phyloP scores from a whole-genome alignment of 2,888 invertebrate genomes.

The Branchellion lobata region DNA sequence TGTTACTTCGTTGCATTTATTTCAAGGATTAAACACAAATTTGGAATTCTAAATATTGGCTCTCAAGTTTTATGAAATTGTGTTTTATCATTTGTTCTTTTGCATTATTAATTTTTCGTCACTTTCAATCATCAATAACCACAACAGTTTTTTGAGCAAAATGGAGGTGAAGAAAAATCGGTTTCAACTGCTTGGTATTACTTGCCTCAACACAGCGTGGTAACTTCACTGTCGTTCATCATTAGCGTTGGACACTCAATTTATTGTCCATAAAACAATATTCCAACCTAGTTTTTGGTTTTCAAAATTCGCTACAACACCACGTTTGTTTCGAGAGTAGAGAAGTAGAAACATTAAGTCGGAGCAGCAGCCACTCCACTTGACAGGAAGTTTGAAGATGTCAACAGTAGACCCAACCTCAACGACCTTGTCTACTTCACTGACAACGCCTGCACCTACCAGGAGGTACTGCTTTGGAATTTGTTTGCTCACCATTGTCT shows the following conservation, averaged over 20 bases:
- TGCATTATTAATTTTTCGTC: background rate
- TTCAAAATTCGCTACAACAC: too few relatives aligned
- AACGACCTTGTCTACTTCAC: slow-evolving; percentile 29
- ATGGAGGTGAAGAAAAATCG: background rate
- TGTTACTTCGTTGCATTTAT: too few relatives aligned
- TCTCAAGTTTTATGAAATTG: too few relatives aligned
- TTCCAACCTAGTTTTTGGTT: too few relatives aligned
- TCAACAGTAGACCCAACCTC: background rate
- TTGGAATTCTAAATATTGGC: too few relatives aligned
- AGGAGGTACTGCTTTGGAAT: slow-evolving; percentile 18
- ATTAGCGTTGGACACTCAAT: too few relatives aligned
- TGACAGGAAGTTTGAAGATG: slow-evolving; percentile 32
- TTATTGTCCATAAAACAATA: too few relatives aligned
- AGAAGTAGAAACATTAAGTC: too few relatives aligned
- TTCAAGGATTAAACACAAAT: too few relatives aligned
- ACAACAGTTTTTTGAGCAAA: background rate
- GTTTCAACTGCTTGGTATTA: slow-evolving; percentile 23
- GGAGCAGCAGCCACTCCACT: too few relatives aligned
- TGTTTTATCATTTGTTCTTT: background rate
- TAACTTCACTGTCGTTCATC: background rate
- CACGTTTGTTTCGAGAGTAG: too few relatives aligned
- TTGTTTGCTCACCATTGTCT: too few relatives aligned
- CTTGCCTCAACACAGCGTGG: slow-evolving; percentile 37
- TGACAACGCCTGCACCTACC: slow-evolving; percentile 4
- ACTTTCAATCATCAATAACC: background rate